Evolutionary conservation across 2,113 vertebrate genomes (phyloP), one percentile per base, ranked within the genome.

Genomic region (Amphiprion percula): DNA sequence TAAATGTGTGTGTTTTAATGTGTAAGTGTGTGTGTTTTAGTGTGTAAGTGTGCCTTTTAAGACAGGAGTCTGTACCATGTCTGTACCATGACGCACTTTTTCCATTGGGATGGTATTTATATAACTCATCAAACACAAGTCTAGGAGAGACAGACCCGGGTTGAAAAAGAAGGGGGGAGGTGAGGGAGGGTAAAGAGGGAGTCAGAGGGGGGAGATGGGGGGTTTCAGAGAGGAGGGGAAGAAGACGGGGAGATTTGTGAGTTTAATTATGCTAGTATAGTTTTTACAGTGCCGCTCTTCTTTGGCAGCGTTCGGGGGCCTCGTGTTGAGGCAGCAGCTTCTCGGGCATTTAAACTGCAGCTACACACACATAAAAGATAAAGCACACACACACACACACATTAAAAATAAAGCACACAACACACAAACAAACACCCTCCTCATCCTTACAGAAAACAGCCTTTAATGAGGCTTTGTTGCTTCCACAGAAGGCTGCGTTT

Each of bases 91-190:
- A 95, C 88, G 81, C 85, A 72, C 84, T 88, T 93, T 93, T 94
- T 93, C 91, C 91, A 94, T 93, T 93, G 85, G 74, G 88, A 91
- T 79, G 76, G 90, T 93, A 92, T 95, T 94, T 94, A 93, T 92
- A 81, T 91, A 91, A 93, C 87, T 88, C 80, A 88, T 93, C 91
- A 93, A 93, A 92, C 85, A 88, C 83, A 77, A 88, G 82, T 80
- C 79, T 83, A 70, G 73, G 50, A 85, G 58, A 84, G 84, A 91
- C 79, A 81, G 78, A 79, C 68, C 69, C 24, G 82, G 75, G 83
- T 68, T 88, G 68, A 84, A 84, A 76, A 78, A 50, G 26, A 41
- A 10, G 19, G 41, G 41, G n/a, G 44, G 53, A 65, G n/a, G 49
- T 4, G 30, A 33, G 5, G 30, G 33, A 37, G 24, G 19, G 12